Conservation (phyloP, 2,113 vertebrate genomes). For the Shinisaurus crocodilurus region DNA sequence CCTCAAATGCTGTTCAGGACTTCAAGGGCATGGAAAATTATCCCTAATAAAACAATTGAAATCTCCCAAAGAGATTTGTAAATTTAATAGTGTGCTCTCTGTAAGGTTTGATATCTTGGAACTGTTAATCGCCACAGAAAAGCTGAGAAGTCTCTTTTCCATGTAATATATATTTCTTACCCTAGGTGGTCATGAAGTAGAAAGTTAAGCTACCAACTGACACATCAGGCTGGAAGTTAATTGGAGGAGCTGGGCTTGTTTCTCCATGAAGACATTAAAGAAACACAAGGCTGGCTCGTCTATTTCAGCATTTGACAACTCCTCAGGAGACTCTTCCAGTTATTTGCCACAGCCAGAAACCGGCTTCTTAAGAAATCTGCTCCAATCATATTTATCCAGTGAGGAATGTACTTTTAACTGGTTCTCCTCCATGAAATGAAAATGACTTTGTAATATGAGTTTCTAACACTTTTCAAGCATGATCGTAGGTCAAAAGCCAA, state of each 20-base stretch:
- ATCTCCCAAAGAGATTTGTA: conserved; percentile 22
- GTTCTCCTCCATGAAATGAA: neutral
- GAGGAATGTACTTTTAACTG: neutral
- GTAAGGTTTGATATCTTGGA: neutral
- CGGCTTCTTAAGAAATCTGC: neutral
- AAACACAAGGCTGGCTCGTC: neutral
- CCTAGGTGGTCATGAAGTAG: conserved; percentile 4
- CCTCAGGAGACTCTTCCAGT: neutral
- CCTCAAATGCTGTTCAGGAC: neutral
- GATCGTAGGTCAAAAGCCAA: neutral
- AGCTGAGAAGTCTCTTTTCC: neutral
- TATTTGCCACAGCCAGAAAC: neutral
- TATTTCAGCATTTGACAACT: neutral
- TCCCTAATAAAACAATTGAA: conserved; percentile 4
- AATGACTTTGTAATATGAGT: neutral
- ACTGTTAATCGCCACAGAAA: neutral
- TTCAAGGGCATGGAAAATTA: conserved; percentile 19
- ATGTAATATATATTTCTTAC: neutral
- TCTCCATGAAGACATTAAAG: neutral
- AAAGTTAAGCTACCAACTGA: neutral
- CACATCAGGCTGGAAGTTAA: conserved; percentile 3
- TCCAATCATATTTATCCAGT: neutral
- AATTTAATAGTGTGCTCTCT: neutral
- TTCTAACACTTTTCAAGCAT: neutral
- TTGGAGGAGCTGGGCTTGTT: neutral